Evolutionary conservation across 2,113 vertebrate genomes (phyloP).

Genomic region (Piaya cayana): DNA sequence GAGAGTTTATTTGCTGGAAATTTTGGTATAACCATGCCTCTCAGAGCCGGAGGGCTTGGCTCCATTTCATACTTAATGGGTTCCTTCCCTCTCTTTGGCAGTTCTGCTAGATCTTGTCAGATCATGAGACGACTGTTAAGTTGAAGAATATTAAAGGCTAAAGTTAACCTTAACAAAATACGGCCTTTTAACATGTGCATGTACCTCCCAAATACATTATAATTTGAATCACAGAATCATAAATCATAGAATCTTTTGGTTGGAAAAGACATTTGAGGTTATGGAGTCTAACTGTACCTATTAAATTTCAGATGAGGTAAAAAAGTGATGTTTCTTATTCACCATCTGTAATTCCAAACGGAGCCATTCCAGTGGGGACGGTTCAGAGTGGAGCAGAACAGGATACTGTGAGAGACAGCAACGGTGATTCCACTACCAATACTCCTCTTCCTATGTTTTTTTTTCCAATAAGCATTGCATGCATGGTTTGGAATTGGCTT

Average conservation of each 20-base stretch:
- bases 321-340: fast-evolving
- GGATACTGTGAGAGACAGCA: background rate
- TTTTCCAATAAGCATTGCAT: background rate
- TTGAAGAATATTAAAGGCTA: no score
- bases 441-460: no score
- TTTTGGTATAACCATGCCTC: no score
- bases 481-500: background rate
- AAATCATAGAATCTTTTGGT: no score
- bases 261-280: no score
- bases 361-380: fast-evolving
- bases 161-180: background rate
- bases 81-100: no score
- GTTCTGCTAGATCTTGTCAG: no score
- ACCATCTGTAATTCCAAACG: fast-evolving
- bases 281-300: no score
- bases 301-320: no score
- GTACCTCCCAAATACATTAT: background rate
- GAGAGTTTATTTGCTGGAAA: no score
- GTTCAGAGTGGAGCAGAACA: background rate
- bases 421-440: background rate
- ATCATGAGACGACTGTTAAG: background rate
- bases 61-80: background rate
- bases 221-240: no score
- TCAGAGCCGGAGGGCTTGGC: no score
- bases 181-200: background rate